Conservation (phyloP, 2,888 invertebrate species). For the Lycophotia porphyrea region DNA sequence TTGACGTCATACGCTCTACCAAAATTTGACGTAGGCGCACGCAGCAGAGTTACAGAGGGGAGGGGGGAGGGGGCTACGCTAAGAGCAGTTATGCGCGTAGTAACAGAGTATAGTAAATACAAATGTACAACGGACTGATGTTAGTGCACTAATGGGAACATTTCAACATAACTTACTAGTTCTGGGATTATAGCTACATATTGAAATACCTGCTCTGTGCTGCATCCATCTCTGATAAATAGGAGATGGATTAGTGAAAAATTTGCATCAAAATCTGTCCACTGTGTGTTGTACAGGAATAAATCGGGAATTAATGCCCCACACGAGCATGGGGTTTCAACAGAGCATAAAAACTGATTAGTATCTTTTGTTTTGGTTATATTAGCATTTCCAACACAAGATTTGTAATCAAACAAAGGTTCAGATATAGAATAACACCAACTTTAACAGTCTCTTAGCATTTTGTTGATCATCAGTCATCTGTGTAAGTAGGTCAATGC, state of each 20-base stretch:
- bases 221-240: too few species aligned
- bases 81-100: conserved; percentile 47
- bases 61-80: conserved; percentile 28
- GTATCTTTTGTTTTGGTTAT: neutral
- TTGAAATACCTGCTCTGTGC: neutral
- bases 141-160: neutral
- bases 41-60: conserved; percentile 6
- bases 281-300: neutral
- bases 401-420: neutral
- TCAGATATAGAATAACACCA: conserved; percentile 3
- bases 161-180: neutral
- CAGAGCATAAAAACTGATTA: neutral
- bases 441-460: conserved; percentile 14
- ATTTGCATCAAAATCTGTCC: neutral
- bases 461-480: conserved; percentile 35
- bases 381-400: neutral
- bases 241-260: neutral
- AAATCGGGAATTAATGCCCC: neutral
- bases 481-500: conserved; percentile 20
- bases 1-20: conserved; percentile 55
- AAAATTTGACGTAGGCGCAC: conserved; percentile 60
- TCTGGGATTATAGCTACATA: neutral
- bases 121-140: conserved; percentile 14
- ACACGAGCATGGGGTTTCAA: neutral
- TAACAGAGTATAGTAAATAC: conserved; percentile 39